Conservation (phyloP, 1,140 invertebrate species). For the Probaryconus sp. region DNA sequence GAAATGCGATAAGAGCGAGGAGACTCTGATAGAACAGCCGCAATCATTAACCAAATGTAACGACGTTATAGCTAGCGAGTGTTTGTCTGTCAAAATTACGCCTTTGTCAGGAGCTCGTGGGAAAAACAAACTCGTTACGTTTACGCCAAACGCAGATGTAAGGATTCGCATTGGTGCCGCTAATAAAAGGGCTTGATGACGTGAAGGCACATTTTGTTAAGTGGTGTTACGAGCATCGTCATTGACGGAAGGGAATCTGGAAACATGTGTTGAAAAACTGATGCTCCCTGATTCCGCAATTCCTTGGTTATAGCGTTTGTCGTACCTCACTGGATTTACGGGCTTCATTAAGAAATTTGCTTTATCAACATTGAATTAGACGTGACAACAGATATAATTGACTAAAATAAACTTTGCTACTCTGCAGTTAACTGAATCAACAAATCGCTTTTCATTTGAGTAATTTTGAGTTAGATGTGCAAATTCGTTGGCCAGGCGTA, state of each 20-base stretch:
- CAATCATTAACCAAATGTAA: constrained; percentile 76
- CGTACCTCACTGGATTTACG: constrained; percentile 15
- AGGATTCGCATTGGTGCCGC: not conserved
- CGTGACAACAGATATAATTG: constrained; percentile 29
- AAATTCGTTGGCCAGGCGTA: no score
- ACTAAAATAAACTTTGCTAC: constrained; percentile 28
- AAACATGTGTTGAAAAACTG: no score
- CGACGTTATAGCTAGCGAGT: constrained; percentile 66
- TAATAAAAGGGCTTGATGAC: not conserved
- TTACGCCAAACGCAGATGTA: not conserved
- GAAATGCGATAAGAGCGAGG: constrained; percentile 74
- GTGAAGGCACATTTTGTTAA: no score
- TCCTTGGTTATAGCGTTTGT: constrained; percentile 29
- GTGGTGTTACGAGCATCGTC: no score
- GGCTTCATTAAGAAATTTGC: constrained; percentile 39
- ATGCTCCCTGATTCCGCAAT: not conserved
- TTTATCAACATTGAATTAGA: constrained; percentile 36
- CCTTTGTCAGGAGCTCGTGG: constrained; percentile 26
- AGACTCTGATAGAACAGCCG: constrained; percentile 63
- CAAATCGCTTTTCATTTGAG: constrained; percentile 23
- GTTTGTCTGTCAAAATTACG: constrained; percentile 66
- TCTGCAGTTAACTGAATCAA: constrained; percentile 19
- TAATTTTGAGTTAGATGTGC: not conserved
- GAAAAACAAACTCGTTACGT: constrained; percentile 32
- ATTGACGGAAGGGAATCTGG: no score